These are phyloP conservation scores for Pachypsylla venusta DNA, from an alignment of 1,140 invertebrate species.

Conservation along the genomic window DNA sequence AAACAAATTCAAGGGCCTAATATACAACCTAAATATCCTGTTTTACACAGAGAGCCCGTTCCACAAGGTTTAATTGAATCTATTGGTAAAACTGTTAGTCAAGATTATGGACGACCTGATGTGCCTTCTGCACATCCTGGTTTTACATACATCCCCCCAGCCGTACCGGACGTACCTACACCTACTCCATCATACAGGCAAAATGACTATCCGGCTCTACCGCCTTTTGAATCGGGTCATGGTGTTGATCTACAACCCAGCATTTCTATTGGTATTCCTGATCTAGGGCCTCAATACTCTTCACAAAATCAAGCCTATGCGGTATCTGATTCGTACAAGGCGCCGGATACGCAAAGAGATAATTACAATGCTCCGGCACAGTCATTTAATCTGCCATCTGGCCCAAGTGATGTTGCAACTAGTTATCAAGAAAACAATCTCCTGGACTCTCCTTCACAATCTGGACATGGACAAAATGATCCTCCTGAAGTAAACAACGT, in stretches of 20 bases:
- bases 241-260: not conserved
- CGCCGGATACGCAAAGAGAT: constrained; percentile 10
- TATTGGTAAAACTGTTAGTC: constrained; percentile 34
- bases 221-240: not conserved
- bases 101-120: constrained; percentile 29
- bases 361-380: not conserved
- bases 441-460: not conserved
- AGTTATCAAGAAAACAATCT: constrained; percentile 4
- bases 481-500: constrained; percentile 19
- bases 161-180: constrained; percentile 36
- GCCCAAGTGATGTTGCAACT: not conserved
- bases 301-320: constrained; percentile 2
- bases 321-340: constrained; percentile 11
- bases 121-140: constrained; percentile 18
- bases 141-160: constrained; percentile 44
- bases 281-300: not conserved
- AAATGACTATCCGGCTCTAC: not conserved
- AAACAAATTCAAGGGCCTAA: constrained; percentile 26
- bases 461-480: constrained; percentile 5
- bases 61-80: constrained; percentile 46
- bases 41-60: constrained; percentile 51
- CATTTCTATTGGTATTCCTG: not conserved
- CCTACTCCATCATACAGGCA: not conserved
- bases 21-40: constrained; percentile 37
- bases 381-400: not conserved